Evolutionary conservation across 2,888 invertebrate species (phyloP).

Genomic region (Melanophora roralis): DNA sequence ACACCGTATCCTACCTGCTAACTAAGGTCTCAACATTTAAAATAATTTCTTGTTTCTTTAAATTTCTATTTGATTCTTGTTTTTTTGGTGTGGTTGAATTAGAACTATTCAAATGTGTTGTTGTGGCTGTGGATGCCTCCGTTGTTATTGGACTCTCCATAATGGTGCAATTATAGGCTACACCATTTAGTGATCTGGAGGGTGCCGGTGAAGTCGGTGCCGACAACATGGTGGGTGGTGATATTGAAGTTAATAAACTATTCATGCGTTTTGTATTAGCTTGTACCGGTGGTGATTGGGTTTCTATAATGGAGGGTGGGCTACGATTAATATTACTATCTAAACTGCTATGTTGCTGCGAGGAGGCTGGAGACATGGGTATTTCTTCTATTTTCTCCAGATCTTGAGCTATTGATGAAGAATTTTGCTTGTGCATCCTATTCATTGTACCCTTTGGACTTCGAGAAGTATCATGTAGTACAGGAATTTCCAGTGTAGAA

Average conservation of each 20-base stretch:
- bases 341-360: slow-evolving; percentile 76
- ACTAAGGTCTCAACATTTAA: slow-evolving; percentile 73
- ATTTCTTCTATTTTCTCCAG: slow-evolving; percentile 84
- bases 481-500: slow-evolving; percentile 74
- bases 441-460: slow-evolving; percentile 72
- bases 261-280: slow-evolving; percentile 15
- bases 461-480: slow-evolving; percentile 74
- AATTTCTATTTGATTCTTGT: slow-evolving; percentile 57
- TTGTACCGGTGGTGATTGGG: slow-evolving; percentile 67
- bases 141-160: slow-evolving; percentile 62
- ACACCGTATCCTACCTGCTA: slow-evolving; percentile 76
- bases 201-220: slow-evolving; percentile 73
- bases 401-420: slow-evolving; percentile 83
- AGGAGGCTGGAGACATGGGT: slow-evolving; percentile 78
- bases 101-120: slow-evolving; percentile 63
- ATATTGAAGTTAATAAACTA: slow-evolving; percentile 28
- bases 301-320: slow-evolving; percentile 73
- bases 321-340: slow-evolving; percentile 76
- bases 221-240: slow-evolving; percentile 66
- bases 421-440: slow-evolving; percentile 82
- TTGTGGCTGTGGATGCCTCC: slow-evolving; percentile 63
- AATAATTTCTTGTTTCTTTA: slow-evolving; percentile 69
- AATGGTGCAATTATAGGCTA: slow-evolving; percentile 44
- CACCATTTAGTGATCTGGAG: slow-evolving; percentile 69
- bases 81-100: slow-evolving; percentile 57